A percentile compares a stretch with the other conserved stretches of the same genome.
phyloP scores from a whole-genome alignment of 2,797 vertebrate species.

The Merluccius polli region DNA sequence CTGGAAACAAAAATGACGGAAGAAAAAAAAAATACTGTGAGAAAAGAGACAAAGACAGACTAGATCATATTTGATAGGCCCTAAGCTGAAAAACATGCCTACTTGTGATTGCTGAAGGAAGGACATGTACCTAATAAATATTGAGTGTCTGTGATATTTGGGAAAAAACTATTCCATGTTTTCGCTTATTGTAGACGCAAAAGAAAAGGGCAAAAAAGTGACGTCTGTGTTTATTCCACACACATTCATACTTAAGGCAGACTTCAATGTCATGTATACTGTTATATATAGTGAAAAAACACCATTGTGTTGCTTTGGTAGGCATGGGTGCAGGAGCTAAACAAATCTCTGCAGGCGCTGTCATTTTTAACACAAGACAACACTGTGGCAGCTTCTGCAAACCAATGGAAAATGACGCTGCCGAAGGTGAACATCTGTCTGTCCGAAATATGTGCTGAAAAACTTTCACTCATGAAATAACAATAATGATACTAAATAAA shows the following conservation, averaged over 20 bases:
- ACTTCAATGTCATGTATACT: too few relatives aligned
- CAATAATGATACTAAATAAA: constrained; percentile 3
- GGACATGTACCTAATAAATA: constrained; percentile 10
- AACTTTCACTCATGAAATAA: neutral
- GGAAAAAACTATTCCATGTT: neutral
- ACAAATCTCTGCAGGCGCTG: neutral
- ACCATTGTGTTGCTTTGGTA: neutral
- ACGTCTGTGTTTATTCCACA: neutral
- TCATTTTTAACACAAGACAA: neutral
- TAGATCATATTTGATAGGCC: constrained; percentile 1
- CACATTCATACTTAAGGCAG: neutral
- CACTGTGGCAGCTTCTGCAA: neutral
- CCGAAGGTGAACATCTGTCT: neutral
- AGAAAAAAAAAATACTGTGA: constrained; percentile 25
- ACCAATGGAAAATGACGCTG: neutral
- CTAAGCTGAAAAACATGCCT: constrained; percentile 25
- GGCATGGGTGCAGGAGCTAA: neutral
- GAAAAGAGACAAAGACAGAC: constrained; percentile 33
- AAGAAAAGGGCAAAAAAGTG: neutral
- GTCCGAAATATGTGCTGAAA: neutral
- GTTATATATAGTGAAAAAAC: neutral
- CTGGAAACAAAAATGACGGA: constrained; percentile 34
- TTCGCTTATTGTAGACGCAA: neutral
- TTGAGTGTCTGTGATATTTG: neutral
- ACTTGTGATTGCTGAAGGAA: constrained; percentile 21